Evolutionary conservation across 2,797 vertebrate genomes (phyloP).

Genomic region (Amniataba percoides): DNA sequence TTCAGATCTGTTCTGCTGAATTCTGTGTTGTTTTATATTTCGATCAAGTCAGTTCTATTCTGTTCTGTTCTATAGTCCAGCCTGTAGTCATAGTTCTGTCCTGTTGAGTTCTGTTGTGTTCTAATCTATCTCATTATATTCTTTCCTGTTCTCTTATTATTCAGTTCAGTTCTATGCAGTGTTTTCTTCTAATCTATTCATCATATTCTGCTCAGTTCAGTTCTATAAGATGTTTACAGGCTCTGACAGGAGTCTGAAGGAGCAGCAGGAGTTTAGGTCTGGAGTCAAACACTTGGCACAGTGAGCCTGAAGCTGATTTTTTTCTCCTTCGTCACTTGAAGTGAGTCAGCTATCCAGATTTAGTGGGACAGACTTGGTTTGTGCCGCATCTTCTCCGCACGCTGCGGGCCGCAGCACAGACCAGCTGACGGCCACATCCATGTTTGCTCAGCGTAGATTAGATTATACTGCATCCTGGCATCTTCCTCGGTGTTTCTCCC

Average conservation of each 20-base stretch:
- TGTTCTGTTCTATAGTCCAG: too few species aligned
- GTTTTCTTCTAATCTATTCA: neutral
- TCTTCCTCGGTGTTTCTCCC: neutral
- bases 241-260: conserved; percentile 8
- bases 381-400: neutral
- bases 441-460: neutral
- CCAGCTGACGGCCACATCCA: neutral
- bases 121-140: neutral
- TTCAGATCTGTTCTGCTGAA: too few species aligned
- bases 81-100: too few species aligned
- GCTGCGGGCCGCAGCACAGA: neutral
- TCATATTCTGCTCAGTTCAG: neutral
- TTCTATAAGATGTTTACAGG: neutral
- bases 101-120: too few species aligned
- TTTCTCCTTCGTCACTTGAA: conserved; percentile 12
- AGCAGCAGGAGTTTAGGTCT: too few species aligned
- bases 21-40: too few species aligned
- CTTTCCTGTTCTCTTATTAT: neutral
- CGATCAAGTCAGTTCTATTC: neutral
- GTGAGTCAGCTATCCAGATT: conserved; percentile 26
- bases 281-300: conserved; percentile 17
- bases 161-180: neutral
- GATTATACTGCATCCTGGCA: neutral
- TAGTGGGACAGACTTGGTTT: neutral
- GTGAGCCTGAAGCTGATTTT: conserved; percentile 9